phyloP scores from a whole-genome alignment of 23 tunicate genomes.

The Trididemnum clinides region DNA sequence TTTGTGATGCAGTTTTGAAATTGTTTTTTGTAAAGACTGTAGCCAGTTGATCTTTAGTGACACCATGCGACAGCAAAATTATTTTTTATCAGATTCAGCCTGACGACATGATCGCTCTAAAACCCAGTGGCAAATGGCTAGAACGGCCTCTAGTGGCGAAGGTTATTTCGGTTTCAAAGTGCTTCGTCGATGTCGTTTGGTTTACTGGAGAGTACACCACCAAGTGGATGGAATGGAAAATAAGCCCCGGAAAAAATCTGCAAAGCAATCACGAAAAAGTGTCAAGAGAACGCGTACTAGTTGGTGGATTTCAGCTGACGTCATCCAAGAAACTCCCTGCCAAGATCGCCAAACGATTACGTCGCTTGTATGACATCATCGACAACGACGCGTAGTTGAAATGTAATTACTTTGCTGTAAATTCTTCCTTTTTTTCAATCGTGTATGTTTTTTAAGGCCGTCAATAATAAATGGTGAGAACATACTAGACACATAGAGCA shows the following conservation, averaged over 20 bases:
- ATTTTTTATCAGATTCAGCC: neutral
- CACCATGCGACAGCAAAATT: no score
- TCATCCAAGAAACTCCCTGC: constrained; percentile 16
- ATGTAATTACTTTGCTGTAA: no score
- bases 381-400: no score
- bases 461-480: no score
- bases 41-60: no score
- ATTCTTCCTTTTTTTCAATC: no score
- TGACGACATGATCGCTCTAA: constrained; percentile 34
- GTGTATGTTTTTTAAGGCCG: no score
- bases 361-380: neutral
- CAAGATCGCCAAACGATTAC: constrained; percentile 3
- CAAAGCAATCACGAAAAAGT: neutral
- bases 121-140: constrained; percentile 18
- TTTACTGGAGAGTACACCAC: constrained; percentile 14
- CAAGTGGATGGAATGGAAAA: constrained; percentile 11
- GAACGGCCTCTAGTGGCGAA: constrained; percentile 60
- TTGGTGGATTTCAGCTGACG: constrained; percentile 12
- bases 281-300: neutral
- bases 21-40: no score
- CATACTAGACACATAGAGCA: no score
- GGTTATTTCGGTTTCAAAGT: neutral
- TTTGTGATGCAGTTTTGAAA: no score
- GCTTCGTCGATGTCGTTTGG: constrained; percentile 14
- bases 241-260: neutral